Evolutionary conservation across 2,888 invertebrate species (phyloP), one percentile per base, ranked within the genome.

Genomic region (Aphrophora alni): DNA sequence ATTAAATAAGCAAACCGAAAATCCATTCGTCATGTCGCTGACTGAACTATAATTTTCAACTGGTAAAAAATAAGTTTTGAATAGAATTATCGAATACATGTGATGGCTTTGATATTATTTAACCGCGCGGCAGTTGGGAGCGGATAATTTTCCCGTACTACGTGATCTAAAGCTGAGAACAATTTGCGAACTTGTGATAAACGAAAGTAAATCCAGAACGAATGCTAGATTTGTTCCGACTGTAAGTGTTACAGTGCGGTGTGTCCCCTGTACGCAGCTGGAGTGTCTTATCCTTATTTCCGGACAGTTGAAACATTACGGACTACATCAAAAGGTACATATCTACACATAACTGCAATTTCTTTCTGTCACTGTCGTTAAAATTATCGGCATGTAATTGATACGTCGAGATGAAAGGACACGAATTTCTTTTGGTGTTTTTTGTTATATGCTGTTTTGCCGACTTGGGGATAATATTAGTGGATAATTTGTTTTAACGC

Each of bases 201-300:
- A 59, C 59, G 59, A 59, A 59, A 59, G 59, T 59, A 59, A 59
- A 59, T 59, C 59, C 59, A 59, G n/a, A 59, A 59, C 59, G 59
- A 59, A 59, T 59, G 59, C 21, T 0, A 21, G 21, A 59, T 59
- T 59, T 59, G 59, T 59, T 59, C 59, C 59, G 59, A 7, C 59
- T 44, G 2, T 8, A 14, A 14, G 44, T 14, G 8, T 44, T 14
- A 44, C 12, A 14, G 14, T 44, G 44, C 5, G 8, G 8, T 3
- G 33, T 33, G n/a, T n/a, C n/a, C 33, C 44, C 44, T 44, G 2
- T 17, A 44, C 44, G 44, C 44, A 44, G 33, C 33, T 44, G 14
- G 44, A 17, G 21, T 59, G 21, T 14, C 59, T n/a, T 21, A 7
- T 4, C 10, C 4, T 33, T 33, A 59, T 21, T 59, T 59, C 59